A percentile compares a stretch with the other conserved stretches of the same genome.
Conservation (phyloP, 53 echinoderm and acorn worm species). For the Zoroaster sp. region DNA sequence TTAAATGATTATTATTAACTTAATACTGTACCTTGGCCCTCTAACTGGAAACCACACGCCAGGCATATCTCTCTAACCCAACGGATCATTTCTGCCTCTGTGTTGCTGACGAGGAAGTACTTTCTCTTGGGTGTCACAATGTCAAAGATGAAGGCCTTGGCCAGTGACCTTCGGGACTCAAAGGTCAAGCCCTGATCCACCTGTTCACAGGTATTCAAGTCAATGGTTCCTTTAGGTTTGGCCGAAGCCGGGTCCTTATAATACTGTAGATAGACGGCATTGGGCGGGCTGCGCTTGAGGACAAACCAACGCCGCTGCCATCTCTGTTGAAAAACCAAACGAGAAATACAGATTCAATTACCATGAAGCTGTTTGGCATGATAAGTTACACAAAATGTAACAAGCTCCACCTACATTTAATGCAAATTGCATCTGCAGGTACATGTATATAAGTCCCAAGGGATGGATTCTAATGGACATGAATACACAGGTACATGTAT, state of each 20-base stretch:
- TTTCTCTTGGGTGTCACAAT: constrained; percentile 87
- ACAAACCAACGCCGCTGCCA: constrained; percentile 93
- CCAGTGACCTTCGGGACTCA: constrained; percentile 67
- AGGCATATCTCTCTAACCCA: constrained; percentile 91
- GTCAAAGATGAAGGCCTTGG: constrained; percentile 84
- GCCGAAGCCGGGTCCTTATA: constrained; percentile 76
- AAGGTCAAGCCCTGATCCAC: constrained; percentile 94
- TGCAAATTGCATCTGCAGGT: too few relatives aligned
- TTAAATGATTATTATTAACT: too few relatives aligned
- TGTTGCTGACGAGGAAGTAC: constrained; percentile 87
- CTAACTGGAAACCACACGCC: constrained; percentile 90
- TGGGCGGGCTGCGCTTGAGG: constrained; percentile 58
- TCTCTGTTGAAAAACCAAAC: constrained; percentile 62
- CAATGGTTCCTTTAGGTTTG: constrained; percentile 82
- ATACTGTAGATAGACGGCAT: constrained; percentile 68
- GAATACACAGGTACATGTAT: neutral
- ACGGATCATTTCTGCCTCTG: constrained; percentile 90
- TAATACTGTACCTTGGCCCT: constrained; percentile 68
- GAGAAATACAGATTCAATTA: too few relatives aligned
- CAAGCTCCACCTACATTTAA: too few relatives aligned
- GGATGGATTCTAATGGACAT: too few relatives aligned
- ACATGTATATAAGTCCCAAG: too few relatives aligned
- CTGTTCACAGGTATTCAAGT: constrained; percentile 83
- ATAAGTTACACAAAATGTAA: too few relatives aligned
- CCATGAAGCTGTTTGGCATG: too few relatives aligned